Conservation (phyloP, 2,113 vertebrate species). For the Bagarius yarrelli region DNA sequence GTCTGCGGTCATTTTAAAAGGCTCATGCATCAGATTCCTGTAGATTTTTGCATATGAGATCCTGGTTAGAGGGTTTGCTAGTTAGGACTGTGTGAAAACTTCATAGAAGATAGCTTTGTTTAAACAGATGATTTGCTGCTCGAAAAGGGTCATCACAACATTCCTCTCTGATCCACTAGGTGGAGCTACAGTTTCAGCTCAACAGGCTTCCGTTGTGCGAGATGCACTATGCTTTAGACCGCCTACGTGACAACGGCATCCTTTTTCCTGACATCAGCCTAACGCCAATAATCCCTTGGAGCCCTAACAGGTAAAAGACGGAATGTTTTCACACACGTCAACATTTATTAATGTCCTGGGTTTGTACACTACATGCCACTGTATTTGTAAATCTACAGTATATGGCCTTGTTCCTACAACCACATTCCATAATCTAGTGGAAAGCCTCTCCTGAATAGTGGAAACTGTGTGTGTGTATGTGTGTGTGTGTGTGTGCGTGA, state of each 20-base stretch:
- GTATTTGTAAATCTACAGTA: too few species aligned
- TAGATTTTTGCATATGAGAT: neutral
- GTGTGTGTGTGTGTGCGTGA: too few species aligned
- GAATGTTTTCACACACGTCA: neutral
- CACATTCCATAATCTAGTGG: neutral
- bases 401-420: neutral
- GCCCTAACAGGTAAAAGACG: conserved; percentile 87
- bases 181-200: conserved; percentile 98
- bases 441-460: neutral
- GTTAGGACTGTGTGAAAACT: neutral
- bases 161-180: conserved; percentile 68
- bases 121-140: neutral
- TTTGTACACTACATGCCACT: neutral
- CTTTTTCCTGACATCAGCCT: conserved; percentile 91
- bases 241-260: conserved; percentile 90
- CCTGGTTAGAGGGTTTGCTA: neutral
- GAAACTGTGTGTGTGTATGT: neutral
- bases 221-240: conserved; percentile 98
- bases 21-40: conserved; percentile 6
- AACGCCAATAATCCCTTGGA: conserved; percentile 96
- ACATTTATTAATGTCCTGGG: neutral
- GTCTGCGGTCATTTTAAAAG: conserved; percentile 30
- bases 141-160: neutral
- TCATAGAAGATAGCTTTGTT: neutral
- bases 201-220: conserved; percentile 97